These are phyloP conservation scores for Drosophila sturtevanti DNA, from an alignment of 1,140 invertebrate genomes.

Conservation along the genomic window DNA sequence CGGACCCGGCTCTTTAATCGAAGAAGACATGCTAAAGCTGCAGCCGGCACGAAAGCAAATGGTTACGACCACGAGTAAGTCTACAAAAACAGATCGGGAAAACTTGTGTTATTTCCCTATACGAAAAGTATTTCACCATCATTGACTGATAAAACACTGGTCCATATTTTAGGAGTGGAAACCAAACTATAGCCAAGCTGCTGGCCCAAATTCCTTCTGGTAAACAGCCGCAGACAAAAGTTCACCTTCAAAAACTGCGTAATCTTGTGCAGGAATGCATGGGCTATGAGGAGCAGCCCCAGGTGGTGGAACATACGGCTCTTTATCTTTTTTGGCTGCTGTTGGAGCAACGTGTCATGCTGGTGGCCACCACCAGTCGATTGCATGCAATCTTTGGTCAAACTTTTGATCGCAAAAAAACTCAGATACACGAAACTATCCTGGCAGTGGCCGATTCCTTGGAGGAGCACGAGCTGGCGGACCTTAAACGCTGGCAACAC, in stretches of 20 bases:
- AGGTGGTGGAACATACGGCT: conserved; percentile 75
- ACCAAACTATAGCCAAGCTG: conserved; percentile 62
- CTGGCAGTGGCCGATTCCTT: conserved; percentile 46
- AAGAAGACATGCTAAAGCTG: conserved; percentile 18
- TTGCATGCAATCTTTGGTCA: conserved; percentile 69
- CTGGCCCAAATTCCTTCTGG: conserved; percentile 55
- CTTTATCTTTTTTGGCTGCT: conserved; percentile 74
- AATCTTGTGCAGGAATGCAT: conserved; percentile 76
- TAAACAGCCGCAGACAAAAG: conserved; percentile 63
- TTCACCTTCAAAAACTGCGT: conserved; percentile 70
- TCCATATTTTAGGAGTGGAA: conserved; percentile 30
- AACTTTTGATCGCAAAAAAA: conserved; percentile 67
- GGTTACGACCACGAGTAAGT: conserved; percentile 41
- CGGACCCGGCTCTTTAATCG: conserved; percentile 37
- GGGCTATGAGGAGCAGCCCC: conserved; percentile 78
- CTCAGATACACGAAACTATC: conserved; percentile 62
- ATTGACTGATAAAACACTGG: conserved; percentile 9
- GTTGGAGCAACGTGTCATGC: conserved; percentile 65
- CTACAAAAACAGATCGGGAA: neutral
- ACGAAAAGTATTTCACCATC: conserved; percentile 41
- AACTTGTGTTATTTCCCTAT: neutral
- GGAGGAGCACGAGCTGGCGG: conserved; percentile 60
- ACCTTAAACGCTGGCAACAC: conserved; percentile 62
- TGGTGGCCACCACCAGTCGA: conserved; percentile 64
- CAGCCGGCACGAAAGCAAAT: conserved; percentile 48